These are phyloP conservation scores for Drosophila lowei DNA, from an alignment of 1,140 invertebrate genomes.

Conservation along the genomic window DNA sequence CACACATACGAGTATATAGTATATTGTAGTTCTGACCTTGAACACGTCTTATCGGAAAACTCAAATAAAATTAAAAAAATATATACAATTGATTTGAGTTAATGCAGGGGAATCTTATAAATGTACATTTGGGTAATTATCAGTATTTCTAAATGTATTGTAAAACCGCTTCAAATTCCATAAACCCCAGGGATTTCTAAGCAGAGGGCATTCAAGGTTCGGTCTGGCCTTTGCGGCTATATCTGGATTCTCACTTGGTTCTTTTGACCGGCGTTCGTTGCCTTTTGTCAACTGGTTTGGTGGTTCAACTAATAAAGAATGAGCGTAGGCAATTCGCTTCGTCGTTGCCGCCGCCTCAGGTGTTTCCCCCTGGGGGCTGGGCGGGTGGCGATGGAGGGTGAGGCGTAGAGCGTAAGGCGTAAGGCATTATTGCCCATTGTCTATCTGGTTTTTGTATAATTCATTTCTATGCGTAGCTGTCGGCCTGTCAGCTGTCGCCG, in stretches of 20 bases:
- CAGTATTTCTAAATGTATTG: too few relatives aligned
- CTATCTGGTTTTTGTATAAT: constrained; percentile 64
- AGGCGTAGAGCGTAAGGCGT: constrained; percentile 20
- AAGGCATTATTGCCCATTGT: constrained; percentile 44
- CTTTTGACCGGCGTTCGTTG: constrained; percentile 34
- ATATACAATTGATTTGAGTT: constrained; percentile 1
- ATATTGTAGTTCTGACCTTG: constrained; percentile 14
- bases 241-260: not conserved
- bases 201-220: constrained; percentile 27
- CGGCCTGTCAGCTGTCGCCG: constrained; percentile 74
- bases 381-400: constrained; percentile 1
- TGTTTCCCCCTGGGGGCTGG: constrained; percentile 56
- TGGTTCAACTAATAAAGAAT: constrained; percentile 63
- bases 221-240: not conserved
- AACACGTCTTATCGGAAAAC: constrained; percentile 18
- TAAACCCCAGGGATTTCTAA: not conserved
- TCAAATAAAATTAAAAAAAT: constrained; percentile 10
- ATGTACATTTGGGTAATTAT: too few relatives aligned
- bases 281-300: constrained; percentile 60
- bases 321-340: constrained; percentile 57
- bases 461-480: constrained; percentile 75
- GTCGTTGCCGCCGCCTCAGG: constrained; percentile 52
- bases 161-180: too few relatives aligned
- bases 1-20: not conserved
- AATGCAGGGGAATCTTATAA: not conserved